Conservation (phyloP, 2,113 vertebrate species). For the Heteronetta atricapilla region DNA sequence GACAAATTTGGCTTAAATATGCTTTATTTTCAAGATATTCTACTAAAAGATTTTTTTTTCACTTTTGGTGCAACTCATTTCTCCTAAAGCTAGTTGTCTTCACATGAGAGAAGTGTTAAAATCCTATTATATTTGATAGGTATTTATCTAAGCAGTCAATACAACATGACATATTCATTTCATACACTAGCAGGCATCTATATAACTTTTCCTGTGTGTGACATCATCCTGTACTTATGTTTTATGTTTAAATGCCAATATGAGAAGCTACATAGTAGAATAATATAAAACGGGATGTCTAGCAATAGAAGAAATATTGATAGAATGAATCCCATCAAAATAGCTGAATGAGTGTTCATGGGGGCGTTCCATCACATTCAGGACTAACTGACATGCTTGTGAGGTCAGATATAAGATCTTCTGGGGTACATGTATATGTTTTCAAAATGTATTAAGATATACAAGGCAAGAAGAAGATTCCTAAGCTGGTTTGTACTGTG, state of each 20-base stretch:
- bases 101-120: not conserved
- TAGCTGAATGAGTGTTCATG: rapidly evolving
- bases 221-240: not conserved
- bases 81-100: not conserved
- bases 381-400: rapidly evolving
- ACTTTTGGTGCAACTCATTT: not conserved
- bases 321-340: not conserved
- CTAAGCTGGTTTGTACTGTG: not conserved
- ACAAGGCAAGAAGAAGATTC: not conserved
- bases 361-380: not conserved
- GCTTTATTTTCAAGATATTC: not conserved
- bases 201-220: not conserved
- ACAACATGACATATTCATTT: not conserved
- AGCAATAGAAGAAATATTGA: not conserved
- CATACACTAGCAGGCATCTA: not conserved
- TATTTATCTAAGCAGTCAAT: not conserved
- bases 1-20: not conserved
- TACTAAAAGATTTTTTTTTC: not conserved
- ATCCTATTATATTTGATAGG: not conserved
- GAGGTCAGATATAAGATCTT: not conserved
- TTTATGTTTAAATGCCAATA: not conserved
- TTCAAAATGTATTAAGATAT: not conserved
- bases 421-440: not conserved
- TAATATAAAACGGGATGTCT: not conserved
- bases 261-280: not conserved